phyloP scores from a whole-genome alignment of 2,888 invertebrate species.

The Aspidiotus rigidus region DNA sequence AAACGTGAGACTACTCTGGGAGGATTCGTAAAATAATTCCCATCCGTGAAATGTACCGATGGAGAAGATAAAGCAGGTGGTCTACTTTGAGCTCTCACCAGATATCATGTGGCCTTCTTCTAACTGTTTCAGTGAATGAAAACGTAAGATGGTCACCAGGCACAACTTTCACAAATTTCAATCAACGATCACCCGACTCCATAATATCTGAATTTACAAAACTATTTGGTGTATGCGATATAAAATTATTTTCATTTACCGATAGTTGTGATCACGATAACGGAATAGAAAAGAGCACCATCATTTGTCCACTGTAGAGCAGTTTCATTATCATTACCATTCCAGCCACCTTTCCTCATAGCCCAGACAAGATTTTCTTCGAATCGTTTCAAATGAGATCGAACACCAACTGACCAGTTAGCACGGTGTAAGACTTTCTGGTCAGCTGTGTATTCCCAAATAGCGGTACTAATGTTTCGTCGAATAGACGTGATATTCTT shows the following conservation, averaged over 20 bases:
- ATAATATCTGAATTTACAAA: no score
- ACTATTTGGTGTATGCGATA: neutral
- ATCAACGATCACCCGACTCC: no score
- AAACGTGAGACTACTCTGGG: no score
- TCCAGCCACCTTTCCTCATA: constrained; percentile 84
- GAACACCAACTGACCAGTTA: constrained; percentile 70
- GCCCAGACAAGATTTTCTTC: constrained; percentile 66
- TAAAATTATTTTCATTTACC: constrained; percentile 52
- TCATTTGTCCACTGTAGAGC: constrained; percentile 71
- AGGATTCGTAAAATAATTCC: no score
- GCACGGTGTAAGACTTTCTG: constrained; percentile 57
- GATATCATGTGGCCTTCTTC: no score
- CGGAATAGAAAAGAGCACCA: constrained; percentile 86
- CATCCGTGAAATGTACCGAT: no score
- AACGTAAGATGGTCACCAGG: no score
- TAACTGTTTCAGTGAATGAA: no score
- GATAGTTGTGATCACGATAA: constrained; percentile 91
- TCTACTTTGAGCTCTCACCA: no score
- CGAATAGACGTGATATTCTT: constrained; percentile 62
- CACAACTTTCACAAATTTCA: no score
- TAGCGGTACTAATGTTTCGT: constrained; percentile 62
- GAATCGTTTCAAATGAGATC: constrained; percentile 47
- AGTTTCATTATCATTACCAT: constrained; percentile 58
- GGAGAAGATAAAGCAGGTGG: no score
- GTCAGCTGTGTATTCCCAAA: constrained; percentile 63